Conservation (phyloP, 2,797 vertebrate genomes). For the Hypotaenidia philippensis region DNA sequence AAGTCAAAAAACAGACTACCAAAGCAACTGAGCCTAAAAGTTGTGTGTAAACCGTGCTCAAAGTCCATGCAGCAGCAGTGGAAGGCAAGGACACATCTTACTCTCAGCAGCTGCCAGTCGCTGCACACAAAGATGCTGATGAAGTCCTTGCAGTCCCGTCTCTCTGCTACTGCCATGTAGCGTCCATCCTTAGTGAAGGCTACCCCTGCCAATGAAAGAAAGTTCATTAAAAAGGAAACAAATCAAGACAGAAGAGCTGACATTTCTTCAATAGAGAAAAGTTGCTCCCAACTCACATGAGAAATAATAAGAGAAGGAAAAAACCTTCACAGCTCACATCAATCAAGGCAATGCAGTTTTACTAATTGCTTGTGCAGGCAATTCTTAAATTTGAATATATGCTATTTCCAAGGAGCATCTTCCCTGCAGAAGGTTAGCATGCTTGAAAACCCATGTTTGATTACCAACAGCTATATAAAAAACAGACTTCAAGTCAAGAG, state of each 20-base stretch:
- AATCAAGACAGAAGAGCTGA: not conserved
- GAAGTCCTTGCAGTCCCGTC: slow-evolving; percentile 95
- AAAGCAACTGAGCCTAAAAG: fast-evolving
- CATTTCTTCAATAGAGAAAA: fast-evolving
- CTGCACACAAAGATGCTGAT: slow-evolving; percentile 96
- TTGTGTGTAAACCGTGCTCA: fast-evolving
- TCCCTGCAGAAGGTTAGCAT: not conserved
- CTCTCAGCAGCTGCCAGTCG: slow-evolving; percentile 96
- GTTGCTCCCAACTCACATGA: not conserved
- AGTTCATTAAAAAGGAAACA: not conserved
- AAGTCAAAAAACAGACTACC: not conserved
- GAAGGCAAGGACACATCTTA: slow-evolving; percentile 64
- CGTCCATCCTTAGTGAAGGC: slow-evolving; percentile 92
- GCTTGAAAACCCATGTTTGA: not conserved
- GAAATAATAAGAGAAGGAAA: not conserved
- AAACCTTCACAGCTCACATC: not conserved
- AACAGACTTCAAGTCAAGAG: not conserved
- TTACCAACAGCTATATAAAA: not conserved
- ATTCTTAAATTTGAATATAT: not conserved
- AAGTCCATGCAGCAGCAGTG: fast-evolving
- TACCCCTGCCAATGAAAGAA: slow-evolving; percentile 78
- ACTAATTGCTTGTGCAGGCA: not conserved
- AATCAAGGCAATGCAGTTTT: not conserved
- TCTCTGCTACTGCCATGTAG: slow-evolving; percentile 94
- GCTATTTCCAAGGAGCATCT: not conserved